phyloP scores from a whole-genome alignment of 2,113 vertebrate species.

The Hippocampus zosterae region DNA sequence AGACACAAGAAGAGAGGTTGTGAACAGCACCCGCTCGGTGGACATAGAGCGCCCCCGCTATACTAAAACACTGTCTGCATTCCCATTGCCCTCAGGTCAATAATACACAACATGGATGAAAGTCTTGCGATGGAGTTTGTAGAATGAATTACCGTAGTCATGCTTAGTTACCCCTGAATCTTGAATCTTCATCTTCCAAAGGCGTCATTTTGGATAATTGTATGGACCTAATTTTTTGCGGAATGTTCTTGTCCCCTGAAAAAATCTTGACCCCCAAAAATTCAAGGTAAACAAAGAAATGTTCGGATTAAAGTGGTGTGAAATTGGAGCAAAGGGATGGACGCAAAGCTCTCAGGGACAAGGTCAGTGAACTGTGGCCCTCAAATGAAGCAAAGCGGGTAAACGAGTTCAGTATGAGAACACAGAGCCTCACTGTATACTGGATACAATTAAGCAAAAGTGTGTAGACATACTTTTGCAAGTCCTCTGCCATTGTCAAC shows the following conservation, averaged over 20 bases:
- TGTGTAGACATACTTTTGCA: too few species aligned
- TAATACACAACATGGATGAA: neutral
- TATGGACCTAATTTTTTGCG: neutral
- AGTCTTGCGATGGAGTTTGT: neutral
- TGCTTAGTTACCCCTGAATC: neutral
- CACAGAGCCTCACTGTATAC: neutral
- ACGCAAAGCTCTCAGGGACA: neutral
- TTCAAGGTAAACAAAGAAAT: neutral
- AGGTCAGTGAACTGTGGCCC: neutral
- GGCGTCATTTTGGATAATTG: neutral
- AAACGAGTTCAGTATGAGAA: neutral
- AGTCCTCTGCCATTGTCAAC: neutral
- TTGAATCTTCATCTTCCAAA: neutral
- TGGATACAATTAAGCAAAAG: too few species aligned
- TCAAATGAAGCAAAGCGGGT: neutral
- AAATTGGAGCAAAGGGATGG: neutral
- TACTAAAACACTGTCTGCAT: slow-evolving; percentile 29
- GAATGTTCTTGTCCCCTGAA: neutral
- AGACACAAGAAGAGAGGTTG: slow-evolving; percentile 7
- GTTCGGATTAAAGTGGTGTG: neutral
- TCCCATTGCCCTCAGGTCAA: slow-evolving; percentile 20
- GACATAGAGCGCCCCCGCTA: slow-evolving; percentile 39
- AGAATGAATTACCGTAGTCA: neutral
- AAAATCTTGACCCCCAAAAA: too few species aligned
- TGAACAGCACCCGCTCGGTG: slow-evolving; percentile 1